These are phyloP conservation scores for Carduelis carduelis DNA, from an alignment of 2,797 vertebrate genomes.

Conservation along the genomic window DNA sequence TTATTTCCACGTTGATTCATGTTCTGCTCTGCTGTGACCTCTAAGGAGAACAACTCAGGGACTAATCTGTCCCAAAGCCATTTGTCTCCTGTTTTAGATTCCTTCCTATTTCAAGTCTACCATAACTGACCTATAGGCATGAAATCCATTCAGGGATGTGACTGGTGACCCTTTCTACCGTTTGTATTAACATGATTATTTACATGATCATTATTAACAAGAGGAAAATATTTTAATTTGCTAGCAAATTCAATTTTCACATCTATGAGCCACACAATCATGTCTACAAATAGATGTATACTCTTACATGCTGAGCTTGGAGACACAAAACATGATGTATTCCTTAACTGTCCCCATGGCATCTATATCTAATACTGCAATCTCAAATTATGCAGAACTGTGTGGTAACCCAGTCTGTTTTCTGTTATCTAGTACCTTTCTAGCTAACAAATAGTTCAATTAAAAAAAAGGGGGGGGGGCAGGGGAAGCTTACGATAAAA, in stretches of 20 bases:
- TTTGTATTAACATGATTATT: neutral
- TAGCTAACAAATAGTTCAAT: neutral
- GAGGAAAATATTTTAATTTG: neutral
- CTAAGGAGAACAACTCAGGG: neutral
- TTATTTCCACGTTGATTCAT: neutral
- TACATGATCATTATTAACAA: neutral
- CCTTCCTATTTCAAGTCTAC: neutral
- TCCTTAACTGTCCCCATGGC: neutral
- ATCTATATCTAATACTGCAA: neutral
- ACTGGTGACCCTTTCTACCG: neutral
- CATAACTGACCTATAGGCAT: neutral
- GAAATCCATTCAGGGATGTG: neutral
- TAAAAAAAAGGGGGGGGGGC: accelerated
- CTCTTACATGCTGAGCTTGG: neutral
- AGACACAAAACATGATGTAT: neutral
- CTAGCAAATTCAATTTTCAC: neutral
- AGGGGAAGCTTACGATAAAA: neutral
- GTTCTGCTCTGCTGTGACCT: neutral
- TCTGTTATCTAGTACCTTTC: neutral
- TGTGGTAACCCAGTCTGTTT: neutral
- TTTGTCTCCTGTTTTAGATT: neutral
- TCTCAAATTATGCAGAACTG: neutral
- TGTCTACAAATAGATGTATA: neutral
- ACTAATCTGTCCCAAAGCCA: neutral
- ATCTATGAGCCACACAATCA: neutral